phyloP scores from a whole-genome alignment of 2,113 vertebrate species.

The Alaudala cheleensis region DNA sequence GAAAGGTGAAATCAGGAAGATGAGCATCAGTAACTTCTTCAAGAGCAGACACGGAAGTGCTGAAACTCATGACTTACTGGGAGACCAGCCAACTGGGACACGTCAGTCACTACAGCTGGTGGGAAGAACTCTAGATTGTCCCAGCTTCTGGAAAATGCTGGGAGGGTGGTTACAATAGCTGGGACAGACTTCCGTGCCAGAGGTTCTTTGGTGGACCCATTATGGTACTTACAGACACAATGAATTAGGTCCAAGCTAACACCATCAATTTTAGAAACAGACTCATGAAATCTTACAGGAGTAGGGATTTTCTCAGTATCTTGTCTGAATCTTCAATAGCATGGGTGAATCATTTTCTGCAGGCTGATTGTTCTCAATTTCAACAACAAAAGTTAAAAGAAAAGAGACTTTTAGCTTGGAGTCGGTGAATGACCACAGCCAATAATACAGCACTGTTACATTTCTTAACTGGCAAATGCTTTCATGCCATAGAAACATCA shows the following conservation, averaged over 20 bases:
- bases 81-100: not conserved
- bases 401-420: not conserved
- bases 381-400: not conserved
- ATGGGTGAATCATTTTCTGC: not conserved
- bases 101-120: not conserved
- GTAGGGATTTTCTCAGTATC: not conserved
- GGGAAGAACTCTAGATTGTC: not conserved
- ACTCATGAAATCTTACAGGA: not conserved
- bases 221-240: not conserved
- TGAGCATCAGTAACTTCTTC: not conserved
- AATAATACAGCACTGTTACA: not conserved
- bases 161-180: not conserved
- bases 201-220: not conserved
- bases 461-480: not conserved
- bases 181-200: not conserved
- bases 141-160: not conserved
- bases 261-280: not conserved
- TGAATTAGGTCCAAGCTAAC: not conserved
- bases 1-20: not conserved
- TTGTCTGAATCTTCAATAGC: not conserved
- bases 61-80: not conserved
- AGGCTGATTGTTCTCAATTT: not conserved
- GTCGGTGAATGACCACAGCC: not conserved
- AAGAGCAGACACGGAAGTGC: not conserved
- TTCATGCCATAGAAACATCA: not conserved